Evolutionary conservation across 2,797 vertebrate species (phyloP), one percentile per base, ranked within the genome.

Genomic region (Momotus momota): DNA sequence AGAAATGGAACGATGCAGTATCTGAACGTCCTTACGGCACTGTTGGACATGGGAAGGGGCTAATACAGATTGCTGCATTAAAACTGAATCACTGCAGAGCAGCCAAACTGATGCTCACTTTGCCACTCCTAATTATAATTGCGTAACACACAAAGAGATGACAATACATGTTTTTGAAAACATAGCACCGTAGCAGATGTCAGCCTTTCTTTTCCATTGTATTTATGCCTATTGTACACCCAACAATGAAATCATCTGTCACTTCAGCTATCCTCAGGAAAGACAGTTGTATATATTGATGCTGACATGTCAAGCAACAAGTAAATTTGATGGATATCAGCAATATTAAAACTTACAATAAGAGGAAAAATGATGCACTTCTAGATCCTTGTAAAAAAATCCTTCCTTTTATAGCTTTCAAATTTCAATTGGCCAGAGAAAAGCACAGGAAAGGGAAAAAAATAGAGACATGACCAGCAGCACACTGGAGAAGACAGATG

Each of bases 231-330:
- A 88, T 94, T 95, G 88, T 95, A 80, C 57, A 93, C 4, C 29
- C 81, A 92, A 69, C 86, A 96, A 91, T 95, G 83, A 95, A 95
- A 78, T 94, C 8, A 92, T 94, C 86, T 95, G 91, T 91, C 90
- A 83, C 75, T 95, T 90, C 78, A 85, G 71, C 75, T 92, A 85
- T 82, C 57, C 77, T 88, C 67, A 87, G 83, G 81, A 95, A 89
- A 91, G 55, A 72, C 55, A 83, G 35, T 85, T 94, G 88, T 77
- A 82, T 88, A 77, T 90, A 92, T 84, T 86, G 81, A 90, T 67
- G 48, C 35, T 90, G 73, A 89, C 78, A 65, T 22, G 41, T 78
- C 74, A 90, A 95, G 64, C 57, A 93, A 74, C 71, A 93, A 95
- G 81, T 86, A 93, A 74, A 81, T 88, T 80, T 69, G 52, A 85